Evolutionary conservation across 2,113 vertebrate species (phyloP).

Genomic region (Cyanocitta stelleri): DNA sequence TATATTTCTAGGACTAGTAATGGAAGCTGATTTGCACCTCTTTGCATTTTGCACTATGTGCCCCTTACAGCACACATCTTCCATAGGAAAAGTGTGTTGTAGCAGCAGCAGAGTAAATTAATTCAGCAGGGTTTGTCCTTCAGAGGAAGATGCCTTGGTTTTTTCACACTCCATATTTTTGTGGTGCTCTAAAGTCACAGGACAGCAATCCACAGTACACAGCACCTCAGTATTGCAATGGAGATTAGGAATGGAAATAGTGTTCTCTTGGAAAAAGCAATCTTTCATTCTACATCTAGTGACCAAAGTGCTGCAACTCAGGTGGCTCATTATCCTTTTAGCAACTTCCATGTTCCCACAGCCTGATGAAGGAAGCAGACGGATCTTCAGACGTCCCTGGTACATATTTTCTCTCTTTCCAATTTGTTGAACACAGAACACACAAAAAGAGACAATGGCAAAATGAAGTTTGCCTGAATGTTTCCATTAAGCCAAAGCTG

Average conservation of each 20-base stretch:
- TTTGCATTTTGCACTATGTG: not conserved
- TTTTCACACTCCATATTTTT: not conserved
- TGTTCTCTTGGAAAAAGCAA: not conserved
- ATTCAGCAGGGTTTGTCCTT: not conserved
- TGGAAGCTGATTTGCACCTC: not conserved
- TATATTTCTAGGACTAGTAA: not conserved
- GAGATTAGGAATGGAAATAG: not conserved
- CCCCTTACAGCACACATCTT: not conserved
- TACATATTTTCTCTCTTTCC: not conserved
- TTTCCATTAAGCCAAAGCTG: not conserved
- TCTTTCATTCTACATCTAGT: not conserved
- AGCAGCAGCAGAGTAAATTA: not conserved
- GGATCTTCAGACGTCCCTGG: not conserved
- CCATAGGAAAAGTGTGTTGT: not conserved
- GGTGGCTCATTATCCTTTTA: not conserved
- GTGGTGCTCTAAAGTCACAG: not conserved
- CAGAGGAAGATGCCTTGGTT: not conserved
- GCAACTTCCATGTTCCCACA: not conserved
- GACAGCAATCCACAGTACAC: not conserved
- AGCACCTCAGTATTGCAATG: not conserved
- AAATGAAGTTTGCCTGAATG: not conserved
- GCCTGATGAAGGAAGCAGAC: not conserved
- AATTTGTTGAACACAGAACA: not conserved
- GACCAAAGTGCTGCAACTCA: not conserved
- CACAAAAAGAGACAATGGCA: not conserved